phyloP scores from a whole-genome alignment of 2,888 invertebrate species.

The Xestoiulus laeticollis region DNA sequence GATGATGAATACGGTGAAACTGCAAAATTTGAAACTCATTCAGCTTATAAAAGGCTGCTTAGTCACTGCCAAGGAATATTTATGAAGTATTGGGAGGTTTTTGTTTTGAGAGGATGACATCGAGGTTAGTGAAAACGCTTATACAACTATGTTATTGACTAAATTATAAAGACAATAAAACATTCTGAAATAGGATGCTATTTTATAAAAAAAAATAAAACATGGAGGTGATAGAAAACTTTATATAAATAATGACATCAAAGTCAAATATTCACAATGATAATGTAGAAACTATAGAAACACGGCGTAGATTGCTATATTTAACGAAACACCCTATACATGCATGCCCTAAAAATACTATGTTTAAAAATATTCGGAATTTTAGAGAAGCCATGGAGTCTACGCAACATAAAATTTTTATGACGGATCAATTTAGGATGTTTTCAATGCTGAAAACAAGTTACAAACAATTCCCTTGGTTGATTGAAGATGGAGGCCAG shows the following conservation, averaged over 20 bases:
- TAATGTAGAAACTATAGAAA: background rate
- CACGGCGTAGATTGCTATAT: background rate
- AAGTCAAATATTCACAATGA: conserved; percentile 2
- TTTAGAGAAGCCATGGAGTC: background rate
- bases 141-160: background rate
- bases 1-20: conserved; percentile 34
- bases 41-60: background rate
- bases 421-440: background rate
- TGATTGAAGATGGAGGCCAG: background rate
- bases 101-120: conserved; percentile 15
- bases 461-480: background rate
- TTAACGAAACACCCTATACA: background rate
- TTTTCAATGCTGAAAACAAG: background rate
- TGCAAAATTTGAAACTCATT: conserved; percentile 18
- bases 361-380: background rate
- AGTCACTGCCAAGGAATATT: background rate
- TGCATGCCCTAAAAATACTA: background rate
- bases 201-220: background rate
- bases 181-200: background rate
- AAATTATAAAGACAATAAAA: conserved; percentile 14
- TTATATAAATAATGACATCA: conserved; percentile 10
- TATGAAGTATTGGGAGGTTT: conserved; percentile 8
- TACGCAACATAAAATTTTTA: background rate
- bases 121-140: background rate
- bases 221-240: background rate